Conservation (phyloP, 1,140 invertebrate genomes). For the Thaumatotibia leucotreta region DNA sequence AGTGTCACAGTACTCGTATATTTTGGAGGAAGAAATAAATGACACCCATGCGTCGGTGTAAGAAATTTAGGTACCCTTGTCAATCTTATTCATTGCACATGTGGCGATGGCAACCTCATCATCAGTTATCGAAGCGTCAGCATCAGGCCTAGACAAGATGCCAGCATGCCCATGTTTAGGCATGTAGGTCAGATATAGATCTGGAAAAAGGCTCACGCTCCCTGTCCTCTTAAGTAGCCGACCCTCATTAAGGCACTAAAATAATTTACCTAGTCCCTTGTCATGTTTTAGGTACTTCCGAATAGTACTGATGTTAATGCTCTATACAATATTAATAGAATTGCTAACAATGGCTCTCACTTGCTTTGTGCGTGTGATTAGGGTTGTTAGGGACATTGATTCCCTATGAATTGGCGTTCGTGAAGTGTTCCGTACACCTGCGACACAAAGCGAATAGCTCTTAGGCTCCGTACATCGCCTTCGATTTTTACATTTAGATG, state of each 20-base stretch:
- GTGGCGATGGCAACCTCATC: too few species aligned
- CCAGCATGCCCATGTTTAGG: too few species aligned
- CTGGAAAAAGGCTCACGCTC: not conserved
- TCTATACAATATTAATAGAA: conserved; percentile 24
- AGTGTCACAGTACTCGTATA: too few species aligned
- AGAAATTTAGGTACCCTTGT: too few species aligned
- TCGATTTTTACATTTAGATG: too few species aligned
- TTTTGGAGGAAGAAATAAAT: too few species aligned
- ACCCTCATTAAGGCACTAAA: conserved; percentile 41
- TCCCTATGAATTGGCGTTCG: not conserved
- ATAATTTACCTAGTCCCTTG: conserved; percentile 42
- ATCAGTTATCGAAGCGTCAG: too few species aligned
- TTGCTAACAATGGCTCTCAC: not conserved
- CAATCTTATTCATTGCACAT: too few species aligned
- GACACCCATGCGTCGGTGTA: too few species aligned
- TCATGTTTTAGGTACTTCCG: conserved; percentile 4
- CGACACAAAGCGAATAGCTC: not conserved
- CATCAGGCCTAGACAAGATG: too few species aligned
- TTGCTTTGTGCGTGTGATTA: conserved; percentile 1
- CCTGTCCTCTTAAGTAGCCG: not conserved
- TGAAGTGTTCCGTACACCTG: not conserved
- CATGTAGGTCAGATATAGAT: too few species aligned
- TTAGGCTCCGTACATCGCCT: too few species aligned
- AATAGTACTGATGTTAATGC: conserved; percentile 7
- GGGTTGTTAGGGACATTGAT: not conserved